Conservation (phyloP, 2,888 invertebrate genomes). For the Timema cristinae region DNA sequence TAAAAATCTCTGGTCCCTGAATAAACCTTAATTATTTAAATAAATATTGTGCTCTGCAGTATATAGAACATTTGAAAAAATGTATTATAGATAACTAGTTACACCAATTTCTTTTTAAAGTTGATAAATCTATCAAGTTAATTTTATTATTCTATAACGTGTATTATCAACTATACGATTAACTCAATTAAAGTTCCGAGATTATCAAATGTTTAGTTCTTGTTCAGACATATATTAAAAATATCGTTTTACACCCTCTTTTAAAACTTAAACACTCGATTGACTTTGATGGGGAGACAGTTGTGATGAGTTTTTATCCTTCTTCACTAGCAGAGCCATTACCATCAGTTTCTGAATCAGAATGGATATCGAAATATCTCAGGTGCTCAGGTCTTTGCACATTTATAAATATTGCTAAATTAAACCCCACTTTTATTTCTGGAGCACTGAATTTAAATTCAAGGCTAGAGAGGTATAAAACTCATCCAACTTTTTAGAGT, state of each 20-base stretch:
- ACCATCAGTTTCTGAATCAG: neutral
- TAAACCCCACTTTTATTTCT: constrained; percentile 12
- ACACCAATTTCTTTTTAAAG: neutral
- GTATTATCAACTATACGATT: no score
- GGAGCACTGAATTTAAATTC: neutral
- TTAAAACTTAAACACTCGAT: no score
- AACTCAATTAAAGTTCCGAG: no score
- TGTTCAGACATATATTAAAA: no score
- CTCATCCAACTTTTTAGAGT: constrained; percentile 12
- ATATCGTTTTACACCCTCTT: neutral
- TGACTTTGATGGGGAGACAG: neutral
- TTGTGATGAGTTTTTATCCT: neutral
- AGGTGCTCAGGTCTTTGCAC: neutral
- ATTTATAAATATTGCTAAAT: neutral
- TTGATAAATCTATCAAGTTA: no score
- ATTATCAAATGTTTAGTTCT: no score
- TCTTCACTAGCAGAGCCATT: neutral
- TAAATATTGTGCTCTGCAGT: neutral
- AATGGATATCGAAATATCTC: neutral
- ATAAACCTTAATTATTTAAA: neutral
- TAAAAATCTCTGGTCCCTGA: neutral
- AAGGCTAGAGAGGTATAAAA: neutral
- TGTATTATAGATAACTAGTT: neutral
- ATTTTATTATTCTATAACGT: no score
- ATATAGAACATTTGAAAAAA: neutral